Percentiles rank a stretch among this genome's conserved stretches.
Conservation (phyloP, 1,140 invertebrate species). For the Microplitis demolitor region DNA sequence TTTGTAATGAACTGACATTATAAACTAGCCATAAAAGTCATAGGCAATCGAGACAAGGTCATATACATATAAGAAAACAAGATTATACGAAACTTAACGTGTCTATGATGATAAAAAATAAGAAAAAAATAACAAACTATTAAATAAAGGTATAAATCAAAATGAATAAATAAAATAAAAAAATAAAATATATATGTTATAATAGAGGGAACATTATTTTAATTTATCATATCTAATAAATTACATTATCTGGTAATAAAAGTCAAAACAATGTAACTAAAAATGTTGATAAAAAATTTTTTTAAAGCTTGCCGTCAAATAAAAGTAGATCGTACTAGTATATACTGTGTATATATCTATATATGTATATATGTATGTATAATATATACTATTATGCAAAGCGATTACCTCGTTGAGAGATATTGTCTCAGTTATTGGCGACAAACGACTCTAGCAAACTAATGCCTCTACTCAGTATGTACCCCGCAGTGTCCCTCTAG, state of each 20-base stretch:
- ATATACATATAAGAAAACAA: background rate
- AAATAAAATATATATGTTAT: too few species aligned
- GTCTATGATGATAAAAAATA: background rate
- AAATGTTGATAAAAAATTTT: too few species aligned
- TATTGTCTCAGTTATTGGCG: slow-evolving; percentile 41
- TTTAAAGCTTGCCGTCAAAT: too few species aligned
- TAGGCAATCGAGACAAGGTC: background rate
- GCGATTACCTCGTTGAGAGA: slow-evolving; percentile 52
- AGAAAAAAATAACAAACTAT: too few species aligned
- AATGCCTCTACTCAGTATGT: background rate
- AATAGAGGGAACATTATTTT: too few species aligned
- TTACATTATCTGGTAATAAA: too few species aligned
- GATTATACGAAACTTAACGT: background rate
- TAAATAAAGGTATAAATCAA: too few species aligned
- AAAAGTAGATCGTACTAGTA: too few species aligned
- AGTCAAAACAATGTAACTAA: too few species aligned
- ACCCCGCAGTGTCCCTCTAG: background rate
- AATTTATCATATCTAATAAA: too few species aligned
- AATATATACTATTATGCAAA: slow-evolving; percentile 32
- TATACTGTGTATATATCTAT: background rate
- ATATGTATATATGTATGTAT: background rate
- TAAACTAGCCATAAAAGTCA: slow-evolving; percentile 12
- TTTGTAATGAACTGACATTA: slow-evolving; percentile 1
- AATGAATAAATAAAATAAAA: too few species aligned
- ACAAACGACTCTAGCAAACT: slow-evolving; percentile 12